These are phyloP conservation scores for Nipponia nippon DNA, from an alignment of 2,113 vertebrate genomes.

Conservation along the genomic window DNA sequence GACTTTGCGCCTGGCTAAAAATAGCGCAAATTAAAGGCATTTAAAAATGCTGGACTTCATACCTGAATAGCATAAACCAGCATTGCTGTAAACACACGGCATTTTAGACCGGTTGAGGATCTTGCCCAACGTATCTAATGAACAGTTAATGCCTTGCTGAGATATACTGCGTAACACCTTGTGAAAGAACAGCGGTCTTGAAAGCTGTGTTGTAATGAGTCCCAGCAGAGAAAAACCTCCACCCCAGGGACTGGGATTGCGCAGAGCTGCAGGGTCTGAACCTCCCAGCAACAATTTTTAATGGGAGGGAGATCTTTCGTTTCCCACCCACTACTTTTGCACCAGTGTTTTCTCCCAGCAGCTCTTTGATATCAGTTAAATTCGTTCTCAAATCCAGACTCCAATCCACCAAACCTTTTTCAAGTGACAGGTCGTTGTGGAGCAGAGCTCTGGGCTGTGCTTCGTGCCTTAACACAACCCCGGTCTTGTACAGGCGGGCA, in stretches of 20 bases:
- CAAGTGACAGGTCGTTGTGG: fast-evolving
- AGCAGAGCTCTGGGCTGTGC: fast-evolving
- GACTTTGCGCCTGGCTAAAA: background rate
- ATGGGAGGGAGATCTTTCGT: fast-evolving
- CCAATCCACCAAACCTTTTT: background rate
- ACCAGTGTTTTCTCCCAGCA: fast-evolving
- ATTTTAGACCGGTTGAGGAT: fast-evolving
- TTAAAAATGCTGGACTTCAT: fast-evolving
- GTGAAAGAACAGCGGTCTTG: fast-evolving
- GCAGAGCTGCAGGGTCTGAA: background rate
- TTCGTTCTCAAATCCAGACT: fast-evolving
- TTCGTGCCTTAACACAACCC: fast-evolving
- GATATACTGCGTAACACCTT: fast-evolving
- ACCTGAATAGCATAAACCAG: fast-evolving
- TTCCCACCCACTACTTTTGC: fast-evolving
- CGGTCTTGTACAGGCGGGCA: fast-evolving
- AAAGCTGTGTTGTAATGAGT: background rate
- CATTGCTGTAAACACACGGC: fast-evolving
- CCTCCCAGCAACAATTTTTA: fast-evolving
- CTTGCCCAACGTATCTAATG: fast-evolving
- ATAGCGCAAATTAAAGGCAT: background rate
- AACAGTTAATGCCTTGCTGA: fast-evolving
- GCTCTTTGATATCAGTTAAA: fast-evolving
- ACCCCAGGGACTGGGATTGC: background rate
- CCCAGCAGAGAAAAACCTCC: background rate